Base-by-base conservation (phyloP, 1,140 invertebrate species). In the Heterodera schachtii region DNA sequence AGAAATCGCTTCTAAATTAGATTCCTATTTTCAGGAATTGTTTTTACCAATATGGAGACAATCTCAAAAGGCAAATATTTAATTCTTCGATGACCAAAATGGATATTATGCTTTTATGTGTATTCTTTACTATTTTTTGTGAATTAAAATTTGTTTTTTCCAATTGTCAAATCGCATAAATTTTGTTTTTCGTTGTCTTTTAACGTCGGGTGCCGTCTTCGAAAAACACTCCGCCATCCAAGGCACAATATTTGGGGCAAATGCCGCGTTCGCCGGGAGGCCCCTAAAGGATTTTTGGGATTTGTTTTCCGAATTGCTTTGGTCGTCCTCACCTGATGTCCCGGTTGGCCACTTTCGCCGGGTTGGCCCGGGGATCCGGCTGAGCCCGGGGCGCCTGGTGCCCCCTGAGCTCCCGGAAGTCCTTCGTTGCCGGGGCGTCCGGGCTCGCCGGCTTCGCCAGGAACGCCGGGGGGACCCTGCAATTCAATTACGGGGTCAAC, bases 391-490 rank as follows among this genome's bases (percentile, higher is more conserved):
- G 84, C 74, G 13, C 86, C 77, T 16, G 77, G 77, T 69, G 64
- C 64, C 13, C 77, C 77, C 46, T 78, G 77, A 47, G 77, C 60
- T 11, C 77, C 86, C 13, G 83, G 78, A 69, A 74, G 70, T 71
- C 87, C 87, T 57, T 85, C 78, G 47, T 86, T 83, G 75, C 87
- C 87, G 21, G 86, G 52, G 3, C 84, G 78, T 13, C 85, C 86
- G 11, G 86, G 71, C 49, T 85, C 85, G 21, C 85, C 85, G 64
- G 80, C 73, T 43, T 86, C 86, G 2, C 85, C 85, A 8, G 86
- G 87, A 31, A 89, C 60, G 77, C 88, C 88, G 44, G 75, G 74
- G 13, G 84, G 84, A 52, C 86, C 86, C 81, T 88, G 60, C 79
- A 85, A 79, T 66, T 83, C 31, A 31, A 31, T 2, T 16, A 19